Evolutionary conservation across 2,888 invertebrate species (phyloP).

Genomic region (Cheilosia impressa): DNA sequence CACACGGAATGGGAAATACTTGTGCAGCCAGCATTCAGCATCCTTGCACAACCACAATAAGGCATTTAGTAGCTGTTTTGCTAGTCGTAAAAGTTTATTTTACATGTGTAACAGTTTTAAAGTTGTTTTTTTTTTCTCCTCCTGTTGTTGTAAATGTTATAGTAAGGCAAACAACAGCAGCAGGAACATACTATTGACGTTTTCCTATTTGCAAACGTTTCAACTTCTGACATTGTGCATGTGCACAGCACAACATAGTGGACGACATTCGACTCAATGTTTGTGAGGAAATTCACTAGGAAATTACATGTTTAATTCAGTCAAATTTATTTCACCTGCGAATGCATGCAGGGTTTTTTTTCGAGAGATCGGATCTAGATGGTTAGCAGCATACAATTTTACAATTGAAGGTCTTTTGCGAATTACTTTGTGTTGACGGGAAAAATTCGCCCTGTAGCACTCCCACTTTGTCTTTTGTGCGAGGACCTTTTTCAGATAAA

Average conservation of each 20-base stretch:
- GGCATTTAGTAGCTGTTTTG: conserved; percentile 52
- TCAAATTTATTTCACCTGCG: neutral
- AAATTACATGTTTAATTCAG: neutral
- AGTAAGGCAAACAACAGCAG: conserved; percentile 10
- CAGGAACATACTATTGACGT: conserved; percentile 43
- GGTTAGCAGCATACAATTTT: too few relatives aligned
- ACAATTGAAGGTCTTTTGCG: too few relatives aligned
- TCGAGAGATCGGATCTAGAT: too few relatives aligned
- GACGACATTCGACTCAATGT: conserved; percentile 15
- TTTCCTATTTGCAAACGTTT: conserved; percentile 59
- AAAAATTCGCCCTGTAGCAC: too few relatives aligned
- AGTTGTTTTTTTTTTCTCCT: conserved; percentile 30
- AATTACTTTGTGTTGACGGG: too few relatives aligned
- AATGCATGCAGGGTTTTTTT: neutral
- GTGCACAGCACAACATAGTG: conserved; percentile 22
- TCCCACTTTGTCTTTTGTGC: too few relatives aligned
- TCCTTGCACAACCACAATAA: conserved; percentile 13
- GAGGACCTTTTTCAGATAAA: too few relatives aligned
- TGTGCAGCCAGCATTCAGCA: conserved; percentile 1
- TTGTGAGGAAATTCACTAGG: neutral
- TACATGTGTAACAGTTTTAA: conserved; percentile 58
- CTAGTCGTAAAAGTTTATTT: conserved; percentile 50
- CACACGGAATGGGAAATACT: conserved; percentile 12
- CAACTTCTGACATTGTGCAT: conserved; percentile 29
- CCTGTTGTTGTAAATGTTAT: conserved; percentile 1